Conservation (phyloP, 2,113 vertebrate species). For the Psittacus erithacus region DNA sequence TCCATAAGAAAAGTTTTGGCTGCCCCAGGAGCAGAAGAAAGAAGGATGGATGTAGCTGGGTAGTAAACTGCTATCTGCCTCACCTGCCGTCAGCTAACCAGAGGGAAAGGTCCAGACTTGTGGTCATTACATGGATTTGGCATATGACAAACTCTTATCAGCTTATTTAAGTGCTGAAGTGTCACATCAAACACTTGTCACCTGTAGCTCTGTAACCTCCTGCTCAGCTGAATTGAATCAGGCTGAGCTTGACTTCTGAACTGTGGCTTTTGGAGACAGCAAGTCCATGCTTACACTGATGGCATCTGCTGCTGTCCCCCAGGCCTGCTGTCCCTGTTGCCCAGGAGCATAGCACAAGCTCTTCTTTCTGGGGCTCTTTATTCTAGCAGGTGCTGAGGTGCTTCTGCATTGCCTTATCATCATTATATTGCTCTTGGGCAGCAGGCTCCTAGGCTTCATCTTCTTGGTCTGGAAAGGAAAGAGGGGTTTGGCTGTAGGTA, state of each 20-base stretch:
- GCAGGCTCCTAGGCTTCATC: background rate
- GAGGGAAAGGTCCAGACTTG: background rate
- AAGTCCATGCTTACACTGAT: accelerated
- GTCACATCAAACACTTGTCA: background rate
- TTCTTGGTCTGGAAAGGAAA: background rate
- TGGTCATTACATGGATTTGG: background rate
- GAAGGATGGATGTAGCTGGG: background rate
- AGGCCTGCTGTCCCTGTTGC: background rate
- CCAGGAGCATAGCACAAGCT: background rate
- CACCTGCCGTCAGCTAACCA: background rate
- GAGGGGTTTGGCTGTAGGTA: background rate
- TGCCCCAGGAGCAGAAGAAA: background rate
- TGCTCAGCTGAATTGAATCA: background rate
- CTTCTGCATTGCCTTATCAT: background rate
- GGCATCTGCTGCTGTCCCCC: background rate
- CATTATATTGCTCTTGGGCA: background rate
- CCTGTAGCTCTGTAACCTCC: background rate
- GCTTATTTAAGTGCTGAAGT: background rate
- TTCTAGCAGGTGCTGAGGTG: background rate
- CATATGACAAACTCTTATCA: background rate
- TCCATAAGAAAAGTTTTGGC: background rate
- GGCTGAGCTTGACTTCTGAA: background rate
- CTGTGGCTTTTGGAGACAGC: background rate
- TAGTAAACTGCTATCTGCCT: background rate
- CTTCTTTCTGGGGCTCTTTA: background rate